Base-by-base conservation (phyloP, 2,888 invertebrate genomes). In the Lapara coniferarum region DNA sequence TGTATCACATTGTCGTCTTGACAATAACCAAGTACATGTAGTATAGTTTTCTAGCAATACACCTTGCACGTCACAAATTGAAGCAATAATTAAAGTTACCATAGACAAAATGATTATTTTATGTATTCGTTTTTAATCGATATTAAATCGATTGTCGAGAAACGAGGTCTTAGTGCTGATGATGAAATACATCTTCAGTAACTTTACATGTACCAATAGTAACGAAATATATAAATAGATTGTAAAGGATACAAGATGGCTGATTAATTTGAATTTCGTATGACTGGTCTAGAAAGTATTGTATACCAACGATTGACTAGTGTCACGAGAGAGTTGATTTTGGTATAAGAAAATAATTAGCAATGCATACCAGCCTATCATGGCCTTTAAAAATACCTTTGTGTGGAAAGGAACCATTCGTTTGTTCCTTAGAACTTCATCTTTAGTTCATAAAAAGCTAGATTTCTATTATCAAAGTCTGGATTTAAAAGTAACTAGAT, bases 1-100 rank as follows among this genome's bases (percentile, higher is more conserved):
- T 79, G 71, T 58, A 58, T 59, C 69, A 49, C 19, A 30, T 49
- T 72, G 71, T 73, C 71, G 70, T 72, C 66, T 67, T 75, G 73
- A 73, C 74, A 75, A 75, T 71, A 78, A 77, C 70, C 70, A 74
- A 70, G 16, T 73, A 69, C 46, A 70, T 70, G 73, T 73, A 73
- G 63, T 46, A 63, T 63, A 63, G 49, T 46, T 2, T 63, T 46
- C 12, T 49, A 63, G 63, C n/a, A 63, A 49, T 63, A 49, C 56
- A 56, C 49, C 63, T 49, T 49, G 63, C 46, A 63, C 63, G 63
- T 63, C 63, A 63, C 63, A 63, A 63, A 63, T 49, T 46, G 63
- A 63, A 63, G 63, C 63, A 63, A 63, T 63, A 63, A 63, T 16
- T 44, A 49, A 49, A 63, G 63, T 63, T 63, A 63, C 63, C 63